Percentiles rank a stretch among this genome's conserved stretches.
phyloP scores from a whole-genome alignment of 2,113 vertebrate species.

The Fukomys damarensis region DNA sequence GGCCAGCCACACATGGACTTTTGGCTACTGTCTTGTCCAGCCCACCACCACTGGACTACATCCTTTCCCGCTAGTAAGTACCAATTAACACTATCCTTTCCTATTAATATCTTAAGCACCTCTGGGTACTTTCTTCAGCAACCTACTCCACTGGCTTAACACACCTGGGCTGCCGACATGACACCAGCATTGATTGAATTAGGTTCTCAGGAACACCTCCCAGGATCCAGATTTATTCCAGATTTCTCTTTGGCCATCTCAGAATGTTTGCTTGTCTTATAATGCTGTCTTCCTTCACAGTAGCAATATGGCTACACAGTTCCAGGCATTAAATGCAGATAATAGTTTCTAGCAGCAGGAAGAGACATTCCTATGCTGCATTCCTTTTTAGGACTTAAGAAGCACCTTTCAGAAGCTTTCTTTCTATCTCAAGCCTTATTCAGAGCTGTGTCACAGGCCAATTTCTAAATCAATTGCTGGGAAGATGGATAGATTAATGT shows the following conservation, averaged over 20 bases:
- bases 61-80: background rate
- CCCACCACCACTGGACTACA: background rate
- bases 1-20: background rate
- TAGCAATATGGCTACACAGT: background rate
- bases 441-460: conserved; percentile 5
- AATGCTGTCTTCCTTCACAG: background rate
- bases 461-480: background rate
- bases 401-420: background rate
- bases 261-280: background rate
- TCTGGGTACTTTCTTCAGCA: background rate
- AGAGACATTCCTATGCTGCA: background rate
- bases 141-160: background rate
- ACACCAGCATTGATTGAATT: background rate
- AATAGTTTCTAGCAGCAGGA: background rate
- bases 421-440: background rate
- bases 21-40: background rate
- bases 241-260: background rate
- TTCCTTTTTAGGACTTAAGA: background rate
- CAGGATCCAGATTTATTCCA: background rate
- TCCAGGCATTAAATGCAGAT: conserved; percentile 1
- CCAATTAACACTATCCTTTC: background rate
- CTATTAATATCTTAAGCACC: background rate
- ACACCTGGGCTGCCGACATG: background rate
- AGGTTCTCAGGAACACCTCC: background rate
- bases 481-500: background rate